These are phyloP conservation scores for Myopa testacea DNA, from an alignment of 2,888 invertebrate genomes.

Conservation along the genomic window DNA sequence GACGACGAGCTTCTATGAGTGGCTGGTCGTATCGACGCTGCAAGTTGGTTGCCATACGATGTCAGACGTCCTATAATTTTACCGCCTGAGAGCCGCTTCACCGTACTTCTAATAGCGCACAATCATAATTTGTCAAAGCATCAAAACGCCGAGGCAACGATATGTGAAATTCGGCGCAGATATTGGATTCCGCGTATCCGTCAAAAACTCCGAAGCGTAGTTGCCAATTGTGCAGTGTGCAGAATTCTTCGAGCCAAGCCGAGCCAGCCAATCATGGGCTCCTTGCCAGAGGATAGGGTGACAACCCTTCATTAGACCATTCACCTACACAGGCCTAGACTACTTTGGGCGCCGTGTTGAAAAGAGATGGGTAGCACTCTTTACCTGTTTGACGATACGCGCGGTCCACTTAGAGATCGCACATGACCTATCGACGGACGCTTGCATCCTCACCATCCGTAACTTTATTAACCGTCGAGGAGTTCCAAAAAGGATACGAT, in stretches of 20 bases:
- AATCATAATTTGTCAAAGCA: not conserved
- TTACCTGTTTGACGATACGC: not conserved
- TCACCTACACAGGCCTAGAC: too few relatives aligned
- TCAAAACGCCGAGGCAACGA: slow-evolving; percentile 1
- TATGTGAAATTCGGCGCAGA: not conserved
- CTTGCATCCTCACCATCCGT: not conserved
- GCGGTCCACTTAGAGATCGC: not conserved
- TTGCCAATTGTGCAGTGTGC: not conserved
- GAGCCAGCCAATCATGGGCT: too few relatives aligned
- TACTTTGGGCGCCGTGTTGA: too few relatives aligned
- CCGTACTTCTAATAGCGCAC: not conserved
- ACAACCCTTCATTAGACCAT: too few relatives aligned
- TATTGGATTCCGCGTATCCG: slow-evolving; percentile 2
- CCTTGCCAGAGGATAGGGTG: too few relatives aligned
- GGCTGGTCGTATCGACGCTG: not conserved
- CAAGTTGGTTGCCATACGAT: not conserved
- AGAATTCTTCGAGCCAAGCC: too few relatives aligned
- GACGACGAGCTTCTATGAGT: not conserved
- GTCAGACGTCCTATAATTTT: not conserved
- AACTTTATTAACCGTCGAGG: not conserved
- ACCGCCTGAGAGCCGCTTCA: not conserved
- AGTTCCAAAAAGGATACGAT: not conserved
- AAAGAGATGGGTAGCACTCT: too few relatives aligned
- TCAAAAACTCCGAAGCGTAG: not conserved
- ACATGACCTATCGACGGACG: not conserved